Percentiles rank a stretch among this genome's conserved stretches.
Conservation (phyloP, 2,888 invertebrate species). For the Orchestes rusci region DNA sequence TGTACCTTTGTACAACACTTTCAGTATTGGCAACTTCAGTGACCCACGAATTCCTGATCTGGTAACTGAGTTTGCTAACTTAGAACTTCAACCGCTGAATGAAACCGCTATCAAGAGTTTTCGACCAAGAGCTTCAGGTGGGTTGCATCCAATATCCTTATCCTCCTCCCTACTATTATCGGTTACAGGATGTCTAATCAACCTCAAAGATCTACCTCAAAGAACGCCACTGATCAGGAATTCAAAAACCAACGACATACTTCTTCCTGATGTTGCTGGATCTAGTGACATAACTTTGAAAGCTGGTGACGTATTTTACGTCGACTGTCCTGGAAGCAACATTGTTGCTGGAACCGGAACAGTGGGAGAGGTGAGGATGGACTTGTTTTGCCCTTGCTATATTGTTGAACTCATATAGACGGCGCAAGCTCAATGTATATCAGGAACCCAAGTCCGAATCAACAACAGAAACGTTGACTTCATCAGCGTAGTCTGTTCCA, state of each 20-base stretch:
- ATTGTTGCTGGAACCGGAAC: conserved; percentile 16
- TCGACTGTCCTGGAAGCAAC: conserved; percentile 27
- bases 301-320: conserved; percentile 16
- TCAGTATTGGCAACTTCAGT: too few species aligned
- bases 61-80: too few species aligned
- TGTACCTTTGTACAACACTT: too few species aligned
- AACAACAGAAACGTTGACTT: conserved; percentile 12
- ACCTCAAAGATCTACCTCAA: conserved; percentile 16
- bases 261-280: conserved; percentile 10
- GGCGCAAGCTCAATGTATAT: conserved; percentile 28
- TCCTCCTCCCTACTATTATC: not conserved
- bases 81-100: too few species aligned
- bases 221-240: conserved; percentile 21
- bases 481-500: conserved; percentile 8
- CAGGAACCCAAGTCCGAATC: conserved; percentile 27
- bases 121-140: too few species aligned
- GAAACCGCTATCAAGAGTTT: too few species aligned
- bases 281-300: conserved; percentile 9
- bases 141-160: too few species aligned
- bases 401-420: conserved; percentile 7
- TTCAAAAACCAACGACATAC: conserved; percentile 9
- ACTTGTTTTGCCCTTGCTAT: not conserved
- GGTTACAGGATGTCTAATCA: conserved; percentile 19
- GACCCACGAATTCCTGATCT: too few species aligned
- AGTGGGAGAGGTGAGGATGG: conserved; percentile 1